Evolutionary conservation across 2,888 invertebrate species (phyloP).

Genomic region (Lithophane socia): DNA sequence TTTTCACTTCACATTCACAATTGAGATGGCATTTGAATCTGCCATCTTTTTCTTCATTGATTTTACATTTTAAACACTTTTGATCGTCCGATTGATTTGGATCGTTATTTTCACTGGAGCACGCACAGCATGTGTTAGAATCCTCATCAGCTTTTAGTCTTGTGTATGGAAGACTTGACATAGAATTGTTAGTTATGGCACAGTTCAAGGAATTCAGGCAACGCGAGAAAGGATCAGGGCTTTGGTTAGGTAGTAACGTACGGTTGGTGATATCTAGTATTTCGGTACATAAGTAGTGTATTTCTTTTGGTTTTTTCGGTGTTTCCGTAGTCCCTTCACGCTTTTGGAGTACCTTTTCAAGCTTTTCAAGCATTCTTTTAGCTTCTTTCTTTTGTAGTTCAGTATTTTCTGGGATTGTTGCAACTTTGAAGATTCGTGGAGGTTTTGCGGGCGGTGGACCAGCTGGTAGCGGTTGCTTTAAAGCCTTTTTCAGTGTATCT

Average conservation of each 20-base stretch:
- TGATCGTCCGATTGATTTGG: slow-evolving; percentile 48
- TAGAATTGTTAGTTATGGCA: slow-evolving; percentile 80
- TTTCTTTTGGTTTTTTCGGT: slow-evolving; percentile 83
- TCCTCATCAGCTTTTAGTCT: slow-evolving; percentile 71
- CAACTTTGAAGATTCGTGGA: slow-evolving; percentile 91
- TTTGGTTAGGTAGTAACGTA: slow-evolving; percentile 76
- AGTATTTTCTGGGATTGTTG: slow-evolving; percentile 72
- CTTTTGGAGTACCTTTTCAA: slow-evolving; percentile 91
- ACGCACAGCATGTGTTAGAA: slow-evolving; percentile 72
- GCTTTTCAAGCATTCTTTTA: slow-evolving; percentile 92
- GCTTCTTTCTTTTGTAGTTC: slow-evolving; percentile 87
- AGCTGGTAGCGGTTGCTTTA: slow-evolving; percentile 92
- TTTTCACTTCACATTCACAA: slow-evolving; percentile 78
- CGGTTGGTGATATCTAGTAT: slow-evolving; percentile 84
- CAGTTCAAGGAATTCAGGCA: slow-evolving; percentile 87
- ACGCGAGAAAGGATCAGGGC: slow-evolving; percentile 78
- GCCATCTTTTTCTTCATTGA: slow-evolving; percentile 74
- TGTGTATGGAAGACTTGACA: slow-evolving; percentile 84
- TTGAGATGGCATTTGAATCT: slow-evolving; percentile 85
- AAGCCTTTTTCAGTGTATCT: slow-evolving; percentile 92
- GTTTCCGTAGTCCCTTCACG: slow-evolving; percentile 76
- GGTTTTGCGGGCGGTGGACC: slow-evolving; percentile 95
- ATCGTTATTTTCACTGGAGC: slow-evolving; percentile 74
- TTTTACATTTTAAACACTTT: slow-evolving; percentile 78
- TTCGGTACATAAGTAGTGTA: slow-evolving; percentile 88